Evolutionary conservation across 30 jellyfish, hydroid and myxozoan genomes (phyloP), one percentile per base, ranked within the genome.

Genomic region (Aurelia coerulea): DNA sequence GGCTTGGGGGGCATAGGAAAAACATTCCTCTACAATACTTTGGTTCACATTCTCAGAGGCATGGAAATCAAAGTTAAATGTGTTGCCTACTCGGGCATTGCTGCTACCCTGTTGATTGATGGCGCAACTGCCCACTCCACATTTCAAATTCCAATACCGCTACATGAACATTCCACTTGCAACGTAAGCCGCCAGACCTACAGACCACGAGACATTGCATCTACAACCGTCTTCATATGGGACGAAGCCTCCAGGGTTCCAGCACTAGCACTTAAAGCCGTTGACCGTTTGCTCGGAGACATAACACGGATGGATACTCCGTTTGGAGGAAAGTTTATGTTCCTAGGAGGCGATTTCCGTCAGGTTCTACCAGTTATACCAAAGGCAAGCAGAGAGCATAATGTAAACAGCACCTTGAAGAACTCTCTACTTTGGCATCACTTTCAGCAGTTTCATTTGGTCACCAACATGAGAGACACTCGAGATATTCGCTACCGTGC

Each of bases 351-450:
- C 34, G 89, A 78, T 63, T 58, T 78, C 65, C 19, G 83, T n/a
- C 90, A 80, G 65, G 95, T 85, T 29, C 89, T 41, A 16, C 95
- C 90, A 58, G 95, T 74, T 49, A 84, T 85, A 70, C 66, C 46
- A 14, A 18, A 88, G 59, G 88, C 80, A 83, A 74, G 92, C 71
- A 54, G 79, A 72, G 86, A 83, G 49, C 69, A 73, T 33, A 83
- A 34, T 70, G 86, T 81, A 14, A 58, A 70, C 46, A 35, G 69
- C 14, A 35, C 87, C 65, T 13, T 67, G 77, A 81, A 69, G 54
- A 83, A 37, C 15, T 83, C 92, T 34, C 72, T 23, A 2, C 72
- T 83, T 67, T 70, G 86, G 92, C 74, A 35, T 18, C 95, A 75
- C 62, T 86, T 75, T 65, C 84, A 86, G 10, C 84, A 52, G 41